Evolutionary conservation across 1,140 invertebrate genomes (phyloP).

Genomic region (Diuraphis noxia): DNA sequence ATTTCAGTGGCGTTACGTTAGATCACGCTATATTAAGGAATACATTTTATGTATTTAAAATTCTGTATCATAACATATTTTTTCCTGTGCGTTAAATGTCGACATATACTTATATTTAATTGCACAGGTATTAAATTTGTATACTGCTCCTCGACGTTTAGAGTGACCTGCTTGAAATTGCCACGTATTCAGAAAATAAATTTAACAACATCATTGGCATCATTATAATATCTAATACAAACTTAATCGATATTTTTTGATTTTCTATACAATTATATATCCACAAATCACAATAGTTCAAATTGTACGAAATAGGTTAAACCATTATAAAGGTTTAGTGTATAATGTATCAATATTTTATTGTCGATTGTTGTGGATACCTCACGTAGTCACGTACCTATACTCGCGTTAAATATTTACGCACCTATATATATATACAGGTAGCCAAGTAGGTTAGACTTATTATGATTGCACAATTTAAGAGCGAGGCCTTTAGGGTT

Average conservation of each 20-base stretch:
- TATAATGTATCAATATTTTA: not conserved
- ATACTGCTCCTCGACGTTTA: not conserved
- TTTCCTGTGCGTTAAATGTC: no score
- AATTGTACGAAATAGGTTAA: not conserved
- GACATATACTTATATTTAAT: no score
- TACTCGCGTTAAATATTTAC: not conserved
- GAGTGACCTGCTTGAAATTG: not conserved
- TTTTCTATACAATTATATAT: not conserved
- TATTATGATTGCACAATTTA: not conserved
- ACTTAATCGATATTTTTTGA: not conserved
- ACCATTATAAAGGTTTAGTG: not conserved
- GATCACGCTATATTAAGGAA: no score
- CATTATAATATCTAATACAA: not conserved
- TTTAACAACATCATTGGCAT: not conserved
- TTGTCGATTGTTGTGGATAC: not conserved
- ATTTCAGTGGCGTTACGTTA: no score
- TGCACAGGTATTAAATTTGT: no score
- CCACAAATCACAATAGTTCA: not conserved
- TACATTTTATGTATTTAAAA: no score
- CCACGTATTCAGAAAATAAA: not conserved
- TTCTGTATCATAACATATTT: no score
- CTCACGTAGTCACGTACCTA: not conserved
- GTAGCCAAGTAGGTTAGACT: not conserved
- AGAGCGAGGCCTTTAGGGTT: not conserved
- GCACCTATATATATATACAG: not conserved